Evolutionary conservation across 2,888 invertebrate species (phyloP).

Genomic region (Bruchidius siliquastri): DNA sequence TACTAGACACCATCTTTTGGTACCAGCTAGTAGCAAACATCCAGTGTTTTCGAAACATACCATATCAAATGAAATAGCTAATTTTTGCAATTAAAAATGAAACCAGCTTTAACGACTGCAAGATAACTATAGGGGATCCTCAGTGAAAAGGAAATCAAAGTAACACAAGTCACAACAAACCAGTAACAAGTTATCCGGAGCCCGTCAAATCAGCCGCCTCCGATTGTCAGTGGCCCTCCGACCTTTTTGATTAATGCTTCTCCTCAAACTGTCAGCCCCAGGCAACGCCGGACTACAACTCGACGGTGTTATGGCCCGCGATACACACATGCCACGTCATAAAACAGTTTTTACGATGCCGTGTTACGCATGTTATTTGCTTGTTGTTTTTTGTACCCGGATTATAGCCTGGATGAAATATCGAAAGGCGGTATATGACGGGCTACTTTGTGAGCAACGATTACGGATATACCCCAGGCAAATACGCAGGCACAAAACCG

Average conservation of each 20-base stretch:
- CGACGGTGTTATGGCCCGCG: background rate
- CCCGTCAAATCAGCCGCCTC: background rate
- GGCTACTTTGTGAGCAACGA: background rate
- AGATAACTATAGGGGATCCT: background rate
- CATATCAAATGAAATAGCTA: no score
- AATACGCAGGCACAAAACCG: background rate
- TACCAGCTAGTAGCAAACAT: no score
- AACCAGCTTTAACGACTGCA: no score
- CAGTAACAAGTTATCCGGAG: background rate
- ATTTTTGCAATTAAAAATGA: no score
- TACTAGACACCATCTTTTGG: no score
- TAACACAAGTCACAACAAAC: background rate
- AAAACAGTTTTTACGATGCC: conserved; percentile 38
- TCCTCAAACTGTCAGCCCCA: conserved; percentile 8
- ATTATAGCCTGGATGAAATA: background rate
- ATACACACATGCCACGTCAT: conserved; percentile 23
- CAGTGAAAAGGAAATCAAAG: background rate
- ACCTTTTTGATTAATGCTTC: conserved; percentile 39
- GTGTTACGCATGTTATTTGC: conserved; percentile 35
- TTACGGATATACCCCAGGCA: background rate
- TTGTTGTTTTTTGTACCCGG: conserved; percentile 15
- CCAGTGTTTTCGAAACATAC: no score
- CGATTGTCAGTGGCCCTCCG: conserved; percentile 4
- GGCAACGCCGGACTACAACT: background rate
- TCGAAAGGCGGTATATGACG: background rate